Evolutionary conservation across 2,797 vertebrate species (phyloP).

Genomic region (Neosilurus hyrtlii): DNA sequence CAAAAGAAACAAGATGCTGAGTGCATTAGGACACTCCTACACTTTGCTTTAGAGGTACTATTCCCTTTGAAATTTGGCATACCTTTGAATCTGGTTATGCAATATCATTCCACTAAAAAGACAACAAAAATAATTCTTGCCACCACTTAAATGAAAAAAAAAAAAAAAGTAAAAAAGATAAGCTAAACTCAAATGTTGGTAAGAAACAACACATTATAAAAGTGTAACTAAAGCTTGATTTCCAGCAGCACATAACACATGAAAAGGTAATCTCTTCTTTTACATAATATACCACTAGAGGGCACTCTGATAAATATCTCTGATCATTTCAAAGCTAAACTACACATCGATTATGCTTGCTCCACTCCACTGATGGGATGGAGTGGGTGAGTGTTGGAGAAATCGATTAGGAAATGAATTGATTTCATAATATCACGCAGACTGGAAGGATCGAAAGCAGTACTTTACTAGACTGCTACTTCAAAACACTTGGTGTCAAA

Average conservation of each 20-base stretch:
- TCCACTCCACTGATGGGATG: not conserved
- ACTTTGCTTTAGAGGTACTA: not conserved
- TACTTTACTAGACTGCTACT: slow-evolving; percentile 23
- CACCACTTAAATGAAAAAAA: not conserved
- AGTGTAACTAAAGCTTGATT: not conserved
- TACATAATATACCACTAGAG: not conserved
- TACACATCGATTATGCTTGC: slow-evolving; percentile 6
- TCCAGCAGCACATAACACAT: not conserved
- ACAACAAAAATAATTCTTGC: not conserved
- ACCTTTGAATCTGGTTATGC: not conserved
- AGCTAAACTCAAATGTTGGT: not conserved
- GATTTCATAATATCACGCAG: slow-evolving; percentile 26
- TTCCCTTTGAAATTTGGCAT: not conserved
- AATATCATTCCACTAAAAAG: not conserved
- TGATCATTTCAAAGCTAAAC: slow-evolving; percentile 18
- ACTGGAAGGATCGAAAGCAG: slow-evolving; percentile 9
- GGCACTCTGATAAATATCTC: not conserved
- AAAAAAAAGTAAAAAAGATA: not conserved
- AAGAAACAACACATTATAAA: not conserved
- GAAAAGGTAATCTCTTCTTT: not conserved
- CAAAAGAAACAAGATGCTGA: not conserved
- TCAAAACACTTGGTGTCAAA: slow-evolving; percentile 24
- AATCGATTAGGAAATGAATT: slow-evolving; percentile 26
- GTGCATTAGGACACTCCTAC: not conserved
- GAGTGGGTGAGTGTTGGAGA: slow-evolving; percentile 1